Conservation (phyloP, 2,888 invertebrate genomes). For the Ypsolopha scabrella region DNA sequence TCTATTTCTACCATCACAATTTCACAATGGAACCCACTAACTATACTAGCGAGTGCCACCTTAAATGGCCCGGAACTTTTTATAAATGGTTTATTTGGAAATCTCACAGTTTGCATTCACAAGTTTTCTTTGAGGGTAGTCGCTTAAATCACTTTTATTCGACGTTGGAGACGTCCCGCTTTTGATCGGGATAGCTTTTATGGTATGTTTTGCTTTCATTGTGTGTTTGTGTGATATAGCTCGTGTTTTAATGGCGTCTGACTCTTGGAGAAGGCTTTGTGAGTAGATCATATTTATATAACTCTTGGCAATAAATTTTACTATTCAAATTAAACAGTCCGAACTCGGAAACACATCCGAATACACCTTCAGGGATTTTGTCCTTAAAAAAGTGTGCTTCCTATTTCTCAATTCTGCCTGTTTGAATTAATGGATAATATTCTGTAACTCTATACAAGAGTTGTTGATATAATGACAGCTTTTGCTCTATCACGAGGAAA, state of each 20-base stretch:
- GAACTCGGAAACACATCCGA: too few relatives aligned
- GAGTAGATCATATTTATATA: too few relatives aligned
- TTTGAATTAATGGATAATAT: too few relatives aligned
- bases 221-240: conserved; percentile 40
- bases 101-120: conserved; percentile 61
- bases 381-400: too few relatives aligned
- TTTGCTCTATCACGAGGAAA: neutral
- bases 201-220: conserved; percentile 57
- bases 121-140: conserved; percentile 47
- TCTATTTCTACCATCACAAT: conserved; percentile 30
- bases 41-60: conserved; percentile 11
- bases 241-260: neutral
- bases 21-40: too few relatives aligned
- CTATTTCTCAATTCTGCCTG: too few relatives aligned
- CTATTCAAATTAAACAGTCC: too few relatives aligned
- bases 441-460: too few relatives aligned
- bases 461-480: too few relatives aligned
- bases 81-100: conserved; percentile 66
- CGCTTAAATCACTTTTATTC: conserved; percentile 61
- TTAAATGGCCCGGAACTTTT: conserved; percentile 67
- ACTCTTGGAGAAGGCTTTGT: too few relatives aligned
- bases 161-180: conserved; percentile 52
- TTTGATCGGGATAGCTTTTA: conserved; percentile 64
- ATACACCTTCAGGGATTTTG: too few relatives aligned
- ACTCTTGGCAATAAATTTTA: too few relatives aligned